A percentile compares a stretch with the other conserved stretches of the same genome.
Evolutionary conservation across 2,888 invertebrate genomes (phyloP).

Genomic region (Polylopha cassiicola): DNA sequence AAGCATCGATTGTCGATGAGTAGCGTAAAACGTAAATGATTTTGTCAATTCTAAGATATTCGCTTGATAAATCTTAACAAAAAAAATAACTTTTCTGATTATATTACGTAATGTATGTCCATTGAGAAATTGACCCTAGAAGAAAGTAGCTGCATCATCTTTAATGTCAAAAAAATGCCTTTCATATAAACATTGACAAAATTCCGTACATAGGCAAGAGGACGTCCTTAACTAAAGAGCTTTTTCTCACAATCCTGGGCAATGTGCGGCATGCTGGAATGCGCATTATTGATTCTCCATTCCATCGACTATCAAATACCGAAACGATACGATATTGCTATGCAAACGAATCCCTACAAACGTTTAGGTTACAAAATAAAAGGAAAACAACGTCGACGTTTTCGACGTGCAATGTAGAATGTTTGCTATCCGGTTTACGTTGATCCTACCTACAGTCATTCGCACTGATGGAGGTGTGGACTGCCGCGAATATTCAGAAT

Average conservation of each 20-base stretch:
- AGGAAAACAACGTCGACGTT: constrained; percentile 15
- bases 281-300: constrained; percentile 8
- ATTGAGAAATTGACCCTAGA: too few species aligned
- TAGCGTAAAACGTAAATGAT: too few species aligned
- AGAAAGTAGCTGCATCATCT: too few species aligned
- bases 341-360: constrained; percentile 19
- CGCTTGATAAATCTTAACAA: too few species aligned
- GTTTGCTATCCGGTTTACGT: constrained; percentile 17
- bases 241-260: constrained; percentile 4
- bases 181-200: too few species aligned
- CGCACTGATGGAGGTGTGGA: constrained; percentile 20
- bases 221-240: background rate
- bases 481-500: constrained; percentile 16
- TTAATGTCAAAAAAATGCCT: too few species aligned
- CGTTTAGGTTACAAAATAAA: constrained; percentile 17
- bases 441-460: constrained; percentile 20
- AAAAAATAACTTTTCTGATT: too few species aligned
- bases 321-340: constrained; percentile 15
- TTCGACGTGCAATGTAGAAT: constrained; percentile 16
- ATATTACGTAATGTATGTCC: too few species aligned
- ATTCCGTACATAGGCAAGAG: background rate
- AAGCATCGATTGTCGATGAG: constrained; percentile 14
- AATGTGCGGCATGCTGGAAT: constrained; percentile 12
- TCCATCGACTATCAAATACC: constrained; percentile 5
- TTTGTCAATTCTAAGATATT: too few species aligned